A percentile compares a stretch with the other conserved stretches of the same genome.
phyloP scores from a whole-genome alignment of 2,888 invertebrate genomes.

The Caenorhabditis parvicauda region DNA sequence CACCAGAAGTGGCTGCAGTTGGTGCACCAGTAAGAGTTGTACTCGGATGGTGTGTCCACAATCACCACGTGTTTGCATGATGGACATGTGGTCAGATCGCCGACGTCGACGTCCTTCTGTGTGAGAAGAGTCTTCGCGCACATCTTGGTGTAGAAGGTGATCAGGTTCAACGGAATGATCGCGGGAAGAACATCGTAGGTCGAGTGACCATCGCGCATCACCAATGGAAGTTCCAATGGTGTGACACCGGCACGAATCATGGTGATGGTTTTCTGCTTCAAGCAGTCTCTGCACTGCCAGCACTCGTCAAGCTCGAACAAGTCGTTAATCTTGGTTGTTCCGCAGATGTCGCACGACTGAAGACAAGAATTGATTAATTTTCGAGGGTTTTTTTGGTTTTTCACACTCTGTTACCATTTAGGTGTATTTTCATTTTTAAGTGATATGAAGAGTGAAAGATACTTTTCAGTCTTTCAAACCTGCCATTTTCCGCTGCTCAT shows the following conservation, averaged over 20 bases:
- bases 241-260: constrained; percentile 25
- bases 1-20: constrained; percentile 42
- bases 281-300: constrained; percentile 43
- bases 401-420: too few relatives aligned
- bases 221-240: constrained; percentile 33
- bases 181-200: constrained; percentile 33
- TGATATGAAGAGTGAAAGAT: too few relatives aligned
- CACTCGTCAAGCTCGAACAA: constrained; percentile 45
- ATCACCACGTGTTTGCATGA: constrained; percentile 30
- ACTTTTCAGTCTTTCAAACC: too few relatives aligned
- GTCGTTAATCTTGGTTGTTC: constrained; percentile 20
- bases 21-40: constrained; percentile 18
- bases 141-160: constrained; percentile 35
- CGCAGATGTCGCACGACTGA: constrained; percentile 27
- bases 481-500: too few relatives aligned
- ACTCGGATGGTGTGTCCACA: constrained; percentile 13
- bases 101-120: constrained; percentile 12
- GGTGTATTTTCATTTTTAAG: constrained; percentile 5
- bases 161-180: constrained; percentile 32
- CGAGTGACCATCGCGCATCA: constrained; percentile 24
- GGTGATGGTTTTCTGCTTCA: constrained; percentile 20
- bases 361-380: constrained; percentile 6
- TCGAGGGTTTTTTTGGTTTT: neutral
- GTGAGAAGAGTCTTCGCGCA: constrained; percentile 4
- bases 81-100: constrained; percentile 33